Conservation (phyloP, 2,113 vertebrate genomes). For the Gulo gulo region DNA sequence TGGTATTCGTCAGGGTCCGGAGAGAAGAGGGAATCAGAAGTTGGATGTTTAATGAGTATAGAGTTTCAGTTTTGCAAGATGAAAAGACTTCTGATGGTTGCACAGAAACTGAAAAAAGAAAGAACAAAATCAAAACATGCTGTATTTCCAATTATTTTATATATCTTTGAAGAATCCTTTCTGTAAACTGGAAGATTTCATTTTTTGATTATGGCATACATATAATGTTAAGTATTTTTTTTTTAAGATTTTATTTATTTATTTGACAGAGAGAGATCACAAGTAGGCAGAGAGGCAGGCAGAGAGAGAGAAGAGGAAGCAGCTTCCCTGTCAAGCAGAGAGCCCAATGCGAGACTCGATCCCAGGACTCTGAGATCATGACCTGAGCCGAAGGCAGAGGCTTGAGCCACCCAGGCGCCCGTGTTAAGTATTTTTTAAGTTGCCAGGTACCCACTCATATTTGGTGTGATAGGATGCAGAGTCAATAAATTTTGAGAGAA, state of each 20-base stretch:
- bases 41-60: neutral
- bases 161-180: neutral
- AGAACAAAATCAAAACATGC: neutral
- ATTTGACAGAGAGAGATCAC: too few species aligned
- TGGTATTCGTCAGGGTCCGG: neutral
- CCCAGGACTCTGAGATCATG: too few species aligned
- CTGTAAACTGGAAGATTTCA: neutral
- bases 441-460: neutral
- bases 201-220: too few species aligned
- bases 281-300: too few species aligned
- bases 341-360: too few species aligned
- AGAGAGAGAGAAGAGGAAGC: too few species aligned
- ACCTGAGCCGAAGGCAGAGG: too few species aligned
- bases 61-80: neutral
- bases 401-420: too few species aligned
- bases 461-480: neutral
- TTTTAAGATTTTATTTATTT: too few species aligned
- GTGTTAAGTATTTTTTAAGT: neutral
- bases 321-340: too few species aligned
- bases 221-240: neutral
- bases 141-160: neutral
- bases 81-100: neutral
- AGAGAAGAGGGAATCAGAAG: neutral
- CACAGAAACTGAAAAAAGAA: neutral
- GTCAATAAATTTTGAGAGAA: neutral